Conservation (phyloP, 2,113 vertebrate genomes). For the Myiozetetes cayanensis region DNA sequence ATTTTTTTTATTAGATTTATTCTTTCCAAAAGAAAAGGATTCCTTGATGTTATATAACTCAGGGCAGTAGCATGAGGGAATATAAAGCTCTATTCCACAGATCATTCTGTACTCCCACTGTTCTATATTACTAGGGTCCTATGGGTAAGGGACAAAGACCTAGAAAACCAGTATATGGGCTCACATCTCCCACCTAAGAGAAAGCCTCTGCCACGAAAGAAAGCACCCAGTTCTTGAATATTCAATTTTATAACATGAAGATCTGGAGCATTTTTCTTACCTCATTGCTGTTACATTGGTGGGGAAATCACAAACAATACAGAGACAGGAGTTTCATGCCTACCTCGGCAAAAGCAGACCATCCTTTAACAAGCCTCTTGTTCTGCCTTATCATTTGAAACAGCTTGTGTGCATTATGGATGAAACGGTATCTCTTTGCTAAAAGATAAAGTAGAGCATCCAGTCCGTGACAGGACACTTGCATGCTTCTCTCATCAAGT, state of each 20-base stretch:
- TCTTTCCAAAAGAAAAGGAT: neutral
- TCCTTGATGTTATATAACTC: neutral
- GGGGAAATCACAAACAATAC: neutral
- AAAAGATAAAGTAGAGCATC: neutral
- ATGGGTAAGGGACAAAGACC: neutral
- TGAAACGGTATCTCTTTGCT: slow-evolving; percentile 1
- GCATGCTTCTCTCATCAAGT: neutral
- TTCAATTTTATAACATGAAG: neutral
- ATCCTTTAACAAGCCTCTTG: neutral
- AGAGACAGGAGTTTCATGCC: neutral
- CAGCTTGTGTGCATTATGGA: neutral
- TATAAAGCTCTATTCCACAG: neutral
- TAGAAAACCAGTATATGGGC: neutral
- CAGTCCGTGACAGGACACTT: neutral
- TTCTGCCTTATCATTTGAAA: neutral
- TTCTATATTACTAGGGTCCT: neutral
- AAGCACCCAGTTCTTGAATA: neutral
- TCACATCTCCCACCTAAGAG: neutral
- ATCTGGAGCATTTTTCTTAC: neutral
- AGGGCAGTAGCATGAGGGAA: neutral
- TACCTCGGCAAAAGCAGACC: neutral
- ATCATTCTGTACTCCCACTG: neutral
- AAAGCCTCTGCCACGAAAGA: neutral
- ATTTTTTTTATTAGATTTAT: neutral
- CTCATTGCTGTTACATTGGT: neutral